Evolutionary conservation across 92 coral and sea anemone species (phyloP).

Genomic region (Muricea muricata): DNA sequence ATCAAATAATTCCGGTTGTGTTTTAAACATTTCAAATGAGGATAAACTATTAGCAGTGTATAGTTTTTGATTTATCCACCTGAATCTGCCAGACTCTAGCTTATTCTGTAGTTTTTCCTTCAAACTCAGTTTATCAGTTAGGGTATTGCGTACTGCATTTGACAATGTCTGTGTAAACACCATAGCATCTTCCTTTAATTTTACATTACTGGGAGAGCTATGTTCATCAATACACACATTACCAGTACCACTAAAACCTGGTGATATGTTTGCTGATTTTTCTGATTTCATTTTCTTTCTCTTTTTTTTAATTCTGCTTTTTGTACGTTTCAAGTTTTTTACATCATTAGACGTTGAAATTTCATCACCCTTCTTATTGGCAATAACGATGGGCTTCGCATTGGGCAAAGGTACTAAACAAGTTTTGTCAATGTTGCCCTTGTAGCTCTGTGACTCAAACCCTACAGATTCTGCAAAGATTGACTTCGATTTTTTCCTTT

Average conservation of each 20-base stretch:
- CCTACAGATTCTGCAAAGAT: constrained; percentile 13
- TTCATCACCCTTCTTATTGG: neutral
- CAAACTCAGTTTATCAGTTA: constrained; percentile 46
- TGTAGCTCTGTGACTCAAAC: constrained; percentile 18
- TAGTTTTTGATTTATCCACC: constrained; percentile 95
- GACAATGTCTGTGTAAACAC: neutral
- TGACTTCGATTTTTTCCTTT: constrained; percentile 28
- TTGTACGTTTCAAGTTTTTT: constrained; percentile 4
- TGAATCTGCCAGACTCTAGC: constrained; percentile 89
- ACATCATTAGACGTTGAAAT: neutral
- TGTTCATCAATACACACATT: neutral
- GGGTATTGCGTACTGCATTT: neutral
- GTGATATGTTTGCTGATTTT: neutral
- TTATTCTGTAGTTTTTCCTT: constrained; percentile 80
- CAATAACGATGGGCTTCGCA: neutral
- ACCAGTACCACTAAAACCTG: neutral
- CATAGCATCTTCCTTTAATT: neutral
- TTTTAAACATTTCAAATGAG: constrained; percentile 74
- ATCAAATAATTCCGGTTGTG: constrained; percentile 79
- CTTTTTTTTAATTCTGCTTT: constrained; percentile 28
- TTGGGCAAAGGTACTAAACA: neutral
- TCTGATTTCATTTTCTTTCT: constrained; percentile 36
- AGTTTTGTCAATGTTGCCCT: constrained; percentile 36
- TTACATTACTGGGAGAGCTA: neutral
- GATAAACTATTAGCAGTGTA: constrained; percentile 82